Evolutionary conservation across 2,888 invertebrate genomes (phyloP), one percentile per base, ranked within the genome.

Genomic region (Sarcophaga rosellei): DNA sequence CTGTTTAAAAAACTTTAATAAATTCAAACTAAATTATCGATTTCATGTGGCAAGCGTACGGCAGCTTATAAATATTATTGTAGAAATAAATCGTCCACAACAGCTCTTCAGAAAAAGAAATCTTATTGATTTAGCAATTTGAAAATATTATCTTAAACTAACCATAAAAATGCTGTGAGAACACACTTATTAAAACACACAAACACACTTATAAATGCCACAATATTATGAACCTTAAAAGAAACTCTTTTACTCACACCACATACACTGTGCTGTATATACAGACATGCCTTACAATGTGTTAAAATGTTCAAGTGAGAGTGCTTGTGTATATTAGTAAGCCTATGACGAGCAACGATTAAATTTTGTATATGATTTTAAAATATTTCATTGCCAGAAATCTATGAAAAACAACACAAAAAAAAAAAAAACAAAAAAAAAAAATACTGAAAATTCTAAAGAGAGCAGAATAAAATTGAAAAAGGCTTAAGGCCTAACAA

Each of bases 101-200:
- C 20, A 72, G 70, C 76, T 76, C 23, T 72, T 47, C 2, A 25
- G 45, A 23, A 10, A 23, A 35, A 35, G 35, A 74, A 70, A 53
- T 74, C 15, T 81, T 81, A 81, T 81, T 78, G 81, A 79, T 85
- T 85, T 78, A 69, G 20, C 74, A 77, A 78, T 74, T 81, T 85
- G 66, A 70, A 81, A 78, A 81, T 74, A 85, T 85, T 75, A 85
- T 85, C 85, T 85, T 78, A 70, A 85, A 85, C 78, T 85, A 85
- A 75, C 81, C 81, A 82, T 78, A 79, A 78, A 75, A 78, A 72
- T 70, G 47, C 63, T 47, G 76, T 66, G 17, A 61, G 70, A 72
- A 17, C 17, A 66, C 59, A 66, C 23, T 6, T 61, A 59, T 15
- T 59, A 17, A 47, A 23, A 47, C n/a, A 53, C 65, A 70, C 12